Percentiles rank a stretch among this genome's conserved stretches.
Conservation (phyloP, 2,797 vertebrate genomes). For the Coreius guichenoti region DNA sequence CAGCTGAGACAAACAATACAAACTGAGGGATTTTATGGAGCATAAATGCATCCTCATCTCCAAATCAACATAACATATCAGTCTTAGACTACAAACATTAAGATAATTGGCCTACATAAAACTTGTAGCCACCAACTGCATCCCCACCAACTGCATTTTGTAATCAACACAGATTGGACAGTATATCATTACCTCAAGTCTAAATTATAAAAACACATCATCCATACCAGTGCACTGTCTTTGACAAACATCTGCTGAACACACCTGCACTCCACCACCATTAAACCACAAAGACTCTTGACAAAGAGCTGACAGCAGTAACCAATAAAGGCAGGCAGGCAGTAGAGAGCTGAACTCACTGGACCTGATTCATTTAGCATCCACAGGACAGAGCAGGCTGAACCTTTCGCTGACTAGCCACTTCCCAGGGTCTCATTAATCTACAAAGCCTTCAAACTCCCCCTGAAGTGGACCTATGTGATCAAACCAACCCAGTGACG, state of each 20-base stretch:
- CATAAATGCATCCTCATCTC: conserved; percentile 10
- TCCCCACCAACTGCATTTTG: background rate
- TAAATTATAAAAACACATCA: background rate
- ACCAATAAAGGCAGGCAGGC: conserved; percentile 14
- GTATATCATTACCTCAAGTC: background rate
- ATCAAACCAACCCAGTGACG: conserved; percentile 65
- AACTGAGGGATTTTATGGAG: conserved; percentile 16
- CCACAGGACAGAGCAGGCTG: conserved; percentile 12
- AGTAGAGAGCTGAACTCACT: conserved; percentile 30
- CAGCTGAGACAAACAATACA: background rate
- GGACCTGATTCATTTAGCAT: conserved; percentile 37
- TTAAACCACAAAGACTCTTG: conserved; percentile 18
- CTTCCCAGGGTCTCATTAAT: conserved; percentile 62
- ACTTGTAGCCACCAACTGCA: background rate
- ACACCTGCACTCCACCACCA: background rate
- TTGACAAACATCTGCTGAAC: background rate
- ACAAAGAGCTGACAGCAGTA: conserved; percentile 29
- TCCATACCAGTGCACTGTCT: background rate
- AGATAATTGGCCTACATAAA: conserved; percentile 1
- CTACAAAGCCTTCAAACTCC: conserved; percentile 34
- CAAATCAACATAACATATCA: conserved; percentile 15
- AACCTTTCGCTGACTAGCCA: conserved; percentile 63
- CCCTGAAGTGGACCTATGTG: conserved; percentile 44
- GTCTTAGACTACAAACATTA: conserved; percentile 3
- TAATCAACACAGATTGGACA: background rate